phyloP scores from a whole-genome alignment of 2,797 vertebrate genomes.

The Setipinna tenuifilis region DNA sequence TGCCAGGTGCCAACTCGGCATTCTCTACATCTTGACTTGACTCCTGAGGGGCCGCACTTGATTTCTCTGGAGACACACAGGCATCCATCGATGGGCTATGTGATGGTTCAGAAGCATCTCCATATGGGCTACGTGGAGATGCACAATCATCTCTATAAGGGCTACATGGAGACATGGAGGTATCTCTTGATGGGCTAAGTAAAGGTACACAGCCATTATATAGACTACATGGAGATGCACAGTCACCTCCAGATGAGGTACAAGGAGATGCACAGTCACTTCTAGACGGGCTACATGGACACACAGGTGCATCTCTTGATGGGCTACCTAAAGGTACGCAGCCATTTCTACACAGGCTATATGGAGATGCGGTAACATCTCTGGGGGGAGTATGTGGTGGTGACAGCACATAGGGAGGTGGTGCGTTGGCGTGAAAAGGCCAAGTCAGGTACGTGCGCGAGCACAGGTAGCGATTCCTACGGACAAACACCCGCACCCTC shows the following conservation, averaged over 20 bases:
- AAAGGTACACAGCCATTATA: too few species aligned
- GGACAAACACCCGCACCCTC: conserved; percentile 64
- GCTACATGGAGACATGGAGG: too few species aligned
- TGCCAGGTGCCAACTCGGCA: not conserved
- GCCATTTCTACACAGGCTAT: not conserved
- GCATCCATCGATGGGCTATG: not conserved
- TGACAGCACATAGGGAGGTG: conserved; percentile 17
- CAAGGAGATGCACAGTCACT: too few species aligned
- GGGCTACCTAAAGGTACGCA: too few species aligned
- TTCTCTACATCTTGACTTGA: not conserved
- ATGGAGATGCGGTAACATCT: too few species aligned
- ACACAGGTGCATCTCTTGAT: too few species aligned
- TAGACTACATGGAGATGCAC: too few species aligned
- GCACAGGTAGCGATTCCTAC: conserved; percentile 57
- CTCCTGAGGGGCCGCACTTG: not conserved
- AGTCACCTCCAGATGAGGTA: too few species aligned
- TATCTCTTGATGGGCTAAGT: too few species aligned
- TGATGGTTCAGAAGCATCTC: not conserved
- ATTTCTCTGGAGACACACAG: not conserved
- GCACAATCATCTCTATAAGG: too few species aligned
- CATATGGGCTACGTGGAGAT: too few species aligned
- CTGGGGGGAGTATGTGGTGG: not conserved
- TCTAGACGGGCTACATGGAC: too few species aligned
- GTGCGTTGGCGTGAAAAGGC: conserved; percentile 64
- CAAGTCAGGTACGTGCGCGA: conserved; percentile 72